Evolutionary conservation across 2,888 invertebrate genomes (phyloP).

Genomic region (Eristalis pertinax): DNA sequence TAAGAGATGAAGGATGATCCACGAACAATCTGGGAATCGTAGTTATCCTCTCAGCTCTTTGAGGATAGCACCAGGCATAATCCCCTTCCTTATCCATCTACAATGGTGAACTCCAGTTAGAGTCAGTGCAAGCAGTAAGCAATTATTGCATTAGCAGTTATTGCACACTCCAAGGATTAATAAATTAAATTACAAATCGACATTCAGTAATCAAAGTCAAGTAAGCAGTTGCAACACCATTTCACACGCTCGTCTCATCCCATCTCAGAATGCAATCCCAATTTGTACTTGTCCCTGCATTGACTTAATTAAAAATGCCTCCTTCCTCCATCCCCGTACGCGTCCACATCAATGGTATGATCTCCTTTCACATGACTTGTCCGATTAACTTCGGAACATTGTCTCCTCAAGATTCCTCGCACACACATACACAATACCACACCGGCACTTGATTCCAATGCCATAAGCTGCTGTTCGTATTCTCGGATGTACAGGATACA

Average conservation of each 20-base stretch:
- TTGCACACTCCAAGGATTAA: neutral
- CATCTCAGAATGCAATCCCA: neutral
- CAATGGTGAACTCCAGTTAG: neutral
- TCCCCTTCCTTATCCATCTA: too few relatives aligned
- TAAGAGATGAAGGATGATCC: too few relatives aligned
- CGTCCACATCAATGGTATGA: slow-evolving; percentile 51
- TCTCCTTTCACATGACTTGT: slow-evolving; percentile 51
- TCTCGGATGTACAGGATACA: neutral
- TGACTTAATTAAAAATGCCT: slow-evolving; percentile 67
- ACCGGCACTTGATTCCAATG: slow-evolving; percentile 9
- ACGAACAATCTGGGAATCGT: neutral
- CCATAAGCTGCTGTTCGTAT: neutral
- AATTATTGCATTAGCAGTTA: neutral
- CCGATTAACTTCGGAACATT: slow-evolving; percentile 56
- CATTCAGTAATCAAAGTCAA: neutral
- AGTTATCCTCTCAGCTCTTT: too few relatives aligned
- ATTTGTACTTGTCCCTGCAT: slow-evolving; percentile 44
- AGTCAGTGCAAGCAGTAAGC: neutral
- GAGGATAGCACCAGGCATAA: too few relatives aligned
- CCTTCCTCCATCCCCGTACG: slow-evolving; percentile 1
- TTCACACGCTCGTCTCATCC: neutral
- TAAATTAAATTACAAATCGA: neutral
- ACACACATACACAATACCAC: neutral
- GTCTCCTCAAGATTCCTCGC: slow-evolving; percentile 25
- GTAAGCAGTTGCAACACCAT: neutral